Base-by-base conservation (phyloP, 2,797 vertebrate species). In the Onychomys arenicola region DNA sequence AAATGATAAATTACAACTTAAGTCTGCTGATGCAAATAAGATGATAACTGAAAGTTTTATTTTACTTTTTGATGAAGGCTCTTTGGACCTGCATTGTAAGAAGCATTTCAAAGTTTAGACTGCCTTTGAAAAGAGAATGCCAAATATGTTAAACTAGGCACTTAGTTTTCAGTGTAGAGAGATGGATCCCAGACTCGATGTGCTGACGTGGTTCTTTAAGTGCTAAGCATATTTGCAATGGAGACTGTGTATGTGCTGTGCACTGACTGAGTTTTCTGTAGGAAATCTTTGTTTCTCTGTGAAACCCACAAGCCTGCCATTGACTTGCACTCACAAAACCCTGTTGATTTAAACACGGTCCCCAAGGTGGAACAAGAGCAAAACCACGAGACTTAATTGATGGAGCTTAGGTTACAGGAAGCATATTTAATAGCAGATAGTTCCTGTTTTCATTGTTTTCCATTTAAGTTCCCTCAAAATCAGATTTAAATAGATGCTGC, bases 381-480 rank as follows among this genome's bases (percentile, higher is more conserved):
- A 97, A 97, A 96, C 21, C 63, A 65, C 71, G 88, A 91, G 94
- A 94, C 75, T 94, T 93, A 92, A 93, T 94, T 96, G 93, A 97
- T 88, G 67, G 43, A 94, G 94, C 88, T 96, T 95, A 89, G 90
- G 94, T 97, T 97, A 97, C 96, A 97, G 97, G 96, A 97, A 97
- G 89, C 96, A 94, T 93, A 96, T 95, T 97, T 97, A 96, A 96
- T 89, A 94, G 91, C 95, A 94, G 96, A 96, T 90, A 93, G 96
- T 97, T 98, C 96, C 96, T 97, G 97, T 96, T 98, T 97, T 97
- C 96, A 95, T 97, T 97, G 92, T 96, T 98, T 96, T 91, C 88
- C 82, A 55, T 93, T 95, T 96, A 97, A 92, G 93, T 96, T 94
- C 90, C 82, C 80, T 71, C 93, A 93, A 96, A 97, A 97, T 97